Percentiles rank a stretch among this genome's conserved stretches.
Evolutionary conservation across 1,140 invertebrate species (phyloP).

Genomic region (Aphidius gifuensis): DNA sequence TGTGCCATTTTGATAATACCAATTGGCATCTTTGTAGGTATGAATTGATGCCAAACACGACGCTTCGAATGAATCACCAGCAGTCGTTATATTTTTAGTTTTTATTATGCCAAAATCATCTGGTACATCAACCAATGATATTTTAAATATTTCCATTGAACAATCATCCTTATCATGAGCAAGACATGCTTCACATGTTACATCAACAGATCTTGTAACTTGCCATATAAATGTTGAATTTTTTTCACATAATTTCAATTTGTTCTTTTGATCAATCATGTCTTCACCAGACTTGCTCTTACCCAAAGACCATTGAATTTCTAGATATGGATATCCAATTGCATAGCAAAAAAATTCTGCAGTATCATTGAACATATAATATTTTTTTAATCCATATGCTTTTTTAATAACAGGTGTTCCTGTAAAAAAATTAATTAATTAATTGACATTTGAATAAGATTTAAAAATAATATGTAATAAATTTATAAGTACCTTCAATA

Average conservation of each 20-base stretch:
- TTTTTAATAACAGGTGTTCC: constrained; percentile 50
- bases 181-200: constrained; percentile 12
- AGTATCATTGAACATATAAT: constrained; percentile 47
- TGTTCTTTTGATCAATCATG: constrained; percentile 22
- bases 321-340: constrained; percentile 50
- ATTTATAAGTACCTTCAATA: constrained; percentile 31
- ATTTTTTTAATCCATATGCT: constrained; percentile 34
- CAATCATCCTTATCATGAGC: constrained; percentile 35
- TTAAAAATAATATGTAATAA: background rate
- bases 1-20: constrained; percentile 44
- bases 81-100: constrained; percentile 43
- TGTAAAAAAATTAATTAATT: constrained; percentile 27
- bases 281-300: background rate
- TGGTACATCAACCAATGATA: constrained; percentile 43
- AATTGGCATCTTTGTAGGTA: constrained; percentile 50
- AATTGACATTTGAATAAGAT: background rate
- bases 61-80: constrained; percentile 54
- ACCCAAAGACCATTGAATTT: constrained; percentile 54
- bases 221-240: too few species aligned
- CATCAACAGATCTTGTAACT: constrained; percentile 28
- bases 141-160: too few species aligned
- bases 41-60: constrained; percentile 59
- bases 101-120: constrained; percentile 49
- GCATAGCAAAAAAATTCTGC: constrained; percentile 50
- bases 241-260: too few species aligned